Percentiles rank a stretch among this genome's conserved stretches.
phyloP scores from a whole-genome alignment of 2,888 invertebrate species.

The Eubasilissa splendida region DNA sequence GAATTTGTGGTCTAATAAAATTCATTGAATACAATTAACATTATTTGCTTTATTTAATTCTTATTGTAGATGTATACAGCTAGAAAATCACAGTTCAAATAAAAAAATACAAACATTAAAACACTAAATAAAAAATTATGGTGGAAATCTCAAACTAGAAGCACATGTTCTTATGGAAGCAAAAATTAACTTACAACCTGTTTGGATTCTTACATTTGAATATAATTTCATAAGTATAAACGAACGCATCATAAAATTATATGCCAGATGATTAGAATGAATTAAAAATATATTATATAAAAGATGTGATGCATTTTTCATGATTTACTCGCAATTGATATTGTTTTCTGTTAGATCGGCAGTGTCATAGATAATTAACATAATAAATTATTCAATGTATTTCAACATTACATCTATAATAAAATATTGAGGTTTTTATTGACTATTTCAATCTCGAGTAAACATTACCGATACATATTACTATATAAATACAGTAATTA shows the following conservation, averaged over 20 bases:
- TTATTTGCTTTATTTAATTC: slow-evolving; percentile 71
- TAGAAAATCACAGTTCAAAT: slow-evolving; percentile 77
- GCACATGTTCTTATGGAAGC: slow-evolving; percentile 57
- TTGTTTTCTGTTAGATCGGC: slow-evolving; percentile 49
- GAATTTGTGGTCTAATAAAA: slow-evolving; percentile 14
- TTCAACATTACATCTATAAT: slow-evolving; percentile 49
- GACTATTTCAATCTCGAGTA: slow-evolving; percentile 57
- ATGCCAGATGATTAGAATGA: slow-evolving; percentile 9
- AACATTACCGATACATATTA: slow-evolving; percentile 54
- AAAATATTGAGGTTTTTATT: slow-evolving; percentile 57
- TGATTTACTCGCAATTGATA: slow-evolving; percentile 20
- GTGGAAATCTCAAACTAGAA: slow-evolving; percentile 58
- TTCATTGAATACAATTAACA: slow-evolving; percentile 61
- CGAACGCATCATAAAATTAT: not conserved
- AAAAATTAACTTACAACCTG: slow-evolving; percentile 44
- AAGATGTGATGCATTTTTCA: not conserved
- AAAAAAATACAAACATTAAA: slow-evolving; percentile 65
- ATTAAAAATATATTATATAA: slow-evolving; percentile 14
- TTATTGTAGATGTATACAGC: slow-evolving; percentile 74
- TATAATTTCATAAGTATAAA: slow-evolving; percentile 6
- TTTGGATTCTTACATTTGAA: slow-evolving; percentile 4
- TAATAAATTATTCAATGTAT: slow-evolving; percentile 52
- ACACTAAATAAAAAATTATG: slow-evolving; percentile 58
- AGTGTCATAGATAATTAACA: slow-evolving; percentile 58
- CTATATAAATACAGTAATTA: slow-evolving; percentile 53